Evolutionary conservation across 2,888 invertebrate genomes (phyloP), one percentile per base, ranked within the genome.

Genomic region (Hemistola chrysoprasaria): DNA sequence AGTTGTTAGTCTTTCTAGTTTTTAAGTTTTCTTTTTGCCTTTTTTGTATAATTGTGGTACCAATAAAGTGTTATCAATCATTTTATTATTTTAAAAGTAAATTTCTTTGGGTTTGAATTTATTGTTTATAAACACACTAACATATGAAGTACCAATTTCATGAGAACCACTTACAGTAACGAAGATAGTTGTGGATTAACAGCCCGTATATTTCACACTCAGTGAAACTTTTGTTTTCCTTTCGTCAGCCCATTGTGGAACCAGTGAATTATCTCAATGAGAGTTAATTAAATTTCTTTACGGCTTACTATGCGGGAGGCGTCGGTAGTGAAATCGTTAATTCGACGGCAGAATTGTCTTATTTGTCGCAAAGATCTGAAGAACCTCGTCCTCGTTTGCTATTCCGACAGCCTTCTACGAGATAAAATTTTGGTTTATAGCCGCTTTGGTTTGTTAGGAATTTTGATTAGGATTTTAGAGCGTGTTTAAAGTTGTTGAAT

Each of bases 261-360:
- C 54, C 71, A 74, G 74, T 76, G 71, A 81, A 80, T 82, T 80
- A 83, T 78, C 77, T 75, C 75, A 73, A 77, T 78, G 76, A 80
- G 67, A 65, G 68, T 74, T 82, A 80, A 81, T 82, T 81, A 78
- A 79, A 80, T 82, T 79, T 78, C 76, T 79, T 79, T 68, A 66
- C 73, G 67, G 69, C 69, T 75, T 71, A 68, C 72, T 66, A 74
- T 71, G 75, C 75, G 64, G 62, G 69, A 65, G 54, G 62, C 68
- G 61, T 61, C 58, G 56, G 53, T 55, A 52, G 57, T 55, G 50
- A 65, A 68, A 68, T 67, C 68, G 65, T 68, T 69, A 71, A 74
- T 73, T 73, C 66, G 39, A 57, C 60, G 59, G 71, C 68, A 64
- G 69, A 74, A 72, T 73, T 62, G 71, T 68, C 68, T 68, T 71